Evolutionary conservation across 2,888 invertebrate species (phyloP), one percentile per base, ranked within the genome.

Genomic region (Diadegma fenestrale): DNA sequence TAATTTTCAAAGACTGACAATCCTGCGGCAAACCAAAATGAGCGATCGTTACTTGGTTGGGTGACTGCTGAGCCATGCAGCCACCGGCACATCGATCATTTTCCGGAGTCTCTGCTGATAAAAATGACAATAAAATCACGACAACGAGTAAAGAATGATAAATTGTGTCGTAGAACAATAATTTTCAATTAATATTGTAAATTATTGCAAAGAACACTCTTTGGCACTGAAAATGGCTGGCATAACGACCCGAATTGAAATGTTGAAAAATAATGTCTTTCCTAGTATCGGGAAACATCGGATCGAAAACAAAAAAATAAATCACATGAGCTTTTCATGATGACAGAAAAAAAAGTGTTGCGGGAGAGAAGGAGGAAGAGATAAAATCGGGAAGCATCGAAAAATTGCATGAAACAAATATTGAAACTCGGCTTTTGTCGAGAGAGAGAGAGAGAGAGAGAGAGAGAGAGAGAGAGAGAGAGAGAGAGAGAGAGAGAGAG

Each of bases 361-460:
- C 6, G 4, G 14, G 17, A 41, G 37, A 43, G 68, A 26, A 41
- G 26, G 58, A 2, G 41, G 14, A 54, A 80, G 26, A 61, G 61
- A 14, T 66, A 54, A 41, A n/a, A 73, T 17, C 64, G 43, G 19
- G 45, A 66, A 72, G 43, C 43, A 73, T 73, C 33, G 66, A 37
- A 66, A 78, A 66, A 78, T 66, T 82, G 26, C 41, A 48, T 66
- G 72, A 66, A 63, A 79, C 73, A 83, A 83, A 83, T 79, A 83
- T 79, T 69, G 68, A 73, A 83, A 63, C 68, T 69, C 73, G 73
- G 78, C 43, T 68, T 73, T 43, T 68, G 79, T 78, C 30, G 63
- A 72, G 33, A 30, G 68, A 77, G 26, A 14, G 66, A 41, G 8
- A 48, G n/a, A 48, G n/a, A 48, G 48, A n/a, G n/a, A n/a, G n/a